Evolutionary conservation across 2,797 vertebrate species (phyloP), one percentile per base, ranked within the genome.

Genomic region (Myotis vivesi): DNA sequence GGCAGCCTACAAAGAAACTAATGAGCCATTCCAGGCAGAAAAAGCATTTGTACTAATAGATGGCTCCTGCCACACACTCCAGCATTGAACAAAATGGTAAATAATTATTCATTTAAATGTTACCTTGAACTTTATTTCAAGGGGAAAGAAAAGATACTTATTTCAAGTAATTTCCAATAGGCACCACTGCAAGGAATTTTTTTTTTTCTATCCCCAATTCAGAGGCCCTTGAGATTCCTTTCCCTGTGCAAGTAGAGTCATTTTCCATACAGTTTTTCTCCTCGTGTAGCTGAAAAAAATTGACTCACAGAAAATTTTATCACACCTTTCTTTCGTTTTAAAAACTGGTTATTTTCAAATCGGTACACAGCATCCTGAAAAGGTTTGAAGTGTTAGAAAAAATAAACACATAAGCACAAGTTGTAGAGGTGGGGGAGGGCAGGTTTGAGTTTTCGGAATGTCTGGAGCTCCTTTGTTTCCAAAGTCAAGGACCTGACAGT

Each of bases 31-130:
- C 96, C 96, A 97, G 97, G 97, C 97, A 97, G 97, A 98, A 97
- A 96, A 98, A 97, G 95, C 96, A 97, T 98, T 98, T 98, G 96
- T 97, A 97, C 85, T 98, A 98, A 98, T 97, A 97, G 95, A 97
- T 84, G 97, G 97, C 91, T 96, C 94, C 97, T 97, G 94, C 97
- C 96, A 97, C 96, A 94, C 79, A 97, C 64, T 96, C 97, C 96
- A 97, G 94, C 92, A 94, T 97, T 98, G 98, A 98, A 97, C 96
- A 98, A 98, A 98, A 98, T 87, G 97, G 94, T 98, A 98, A 98
- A 98, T 98, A 98, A 98, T 98, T 98, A 98, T 96, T 98, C 96
- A 98, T 97, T 97, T 97, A 97, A 98, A 98, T 95, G 94, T 97
- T 98, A 96, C 97, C 96, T 97, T 98, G 97, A 98, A 98, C 97